A percentile compares a stretch with the other conserved stretches of the same genome.
phyloP scores from a whole-genome alignment of 2,113 vertebrate species.

The Varanus komodoensis region DNA sequence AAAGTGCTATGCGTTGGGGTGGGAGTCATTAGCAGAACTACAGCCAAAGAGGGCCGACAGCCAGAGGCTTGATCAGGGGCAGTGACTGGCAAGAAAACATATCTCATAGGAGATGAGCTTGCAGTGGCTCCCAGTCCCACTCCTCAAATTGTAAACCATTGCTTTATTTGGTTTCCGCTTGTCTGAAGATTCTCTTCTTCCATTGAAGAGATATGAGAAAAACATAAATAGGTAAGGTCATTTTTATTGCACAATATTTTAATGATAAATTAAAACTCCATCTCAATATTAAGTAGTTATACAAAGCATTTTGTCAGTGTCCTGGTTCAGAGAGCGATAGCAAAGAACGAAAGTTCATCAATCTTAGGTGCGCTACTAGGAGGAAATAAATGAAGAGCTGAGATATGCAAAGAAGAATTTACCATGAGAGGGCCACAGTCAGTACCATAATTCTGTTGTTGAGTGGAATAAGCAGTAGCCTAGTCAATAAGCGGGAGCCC shows the following conservation, averaged over 20 bases:
- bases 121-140: too few species aligned
- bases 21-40: neutral
- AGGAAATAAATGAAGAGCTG: too few species aligned
- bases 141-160: too few species aligned
- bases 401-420: too few species aligned
- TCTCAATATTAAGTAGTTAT: neutral
- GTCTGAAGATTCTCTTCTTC: neutral
- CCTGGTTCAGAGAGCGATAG: too few species aligned
- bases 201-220: neutral
- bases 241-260: neutral
- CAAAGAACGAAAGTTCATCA: too few species aligned
- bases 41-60: neutral
- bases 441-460: too few species aligned
- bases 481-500: too few species aligned
- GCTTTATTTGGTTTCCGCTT: neutral
- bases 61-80: neutral
- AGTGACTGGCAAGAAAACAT: neutral
- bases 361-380: too few species aligned
- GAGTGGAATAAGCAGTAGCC: too few species aligned
- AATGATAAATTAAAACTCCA: neutral
- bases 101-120: neutral
- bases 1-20: neutral
- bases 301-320: neutral
- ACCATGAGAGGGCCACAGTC: too few species aligned
- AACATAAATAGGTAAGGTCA: neutral